These are phyloP conservation scores for Pangasianodon gigas DNA, from an alignment of 2,113 vertebrate species.

Conservation along the genomic window DNA sequence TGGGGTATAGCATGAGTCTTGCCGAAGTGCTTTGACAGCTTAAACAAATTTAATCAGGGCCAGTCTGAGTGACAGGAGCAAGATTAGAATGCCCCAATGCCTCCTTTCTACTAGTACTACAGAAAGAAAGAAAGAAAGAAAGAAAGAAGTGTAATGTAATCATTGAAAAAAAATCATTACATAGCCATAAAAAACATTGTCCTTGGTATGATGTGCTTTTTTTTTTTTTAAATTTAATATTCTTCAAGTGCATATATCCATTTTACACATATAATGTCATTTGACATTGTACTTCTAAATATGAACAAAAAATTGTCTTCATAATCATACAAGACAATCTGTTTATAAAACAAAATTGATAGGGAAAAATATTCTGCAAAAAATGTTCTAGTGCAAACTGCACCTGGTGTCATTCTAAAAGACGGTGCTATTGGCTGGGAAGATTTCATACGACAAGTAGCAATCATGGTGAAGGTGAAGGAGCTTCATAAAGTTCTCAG, in stretches of 20 bases:
- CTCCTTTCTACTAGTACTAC: conserved; percentile 66
- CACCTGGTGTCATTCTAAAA: background rate
- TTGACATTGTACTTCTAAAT: background rate
- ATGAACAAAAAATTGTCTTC: too few relatives aligned
- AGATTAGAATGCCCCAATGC: conserved; percentile 68
- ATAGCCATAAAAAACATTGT: too few relatives aligned
- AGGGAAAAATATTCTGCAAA: background rate
- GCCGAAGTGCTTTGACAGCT: conserved; percentile 69
- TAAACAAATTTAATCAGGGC: conserved; percentile 73
- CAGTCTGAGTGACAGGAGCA: conserved; percentile 68
- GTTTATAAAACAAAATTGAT: background rate
- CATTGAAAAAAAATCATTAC: too few relatives aligned
- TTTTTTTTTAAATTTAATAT: too few relatives aligned
- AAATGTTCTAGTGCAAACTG: background rate
- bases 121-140: background rate
- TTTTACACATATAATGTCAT: background rate
- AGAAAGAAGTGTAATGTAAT: background rate
- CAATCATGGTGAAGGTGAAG: background rate
- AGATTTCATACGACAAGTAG: too few relatives aligned
- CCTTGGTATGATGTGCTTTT: too few relatives aligned
- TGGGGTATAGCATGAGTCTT: background rate
- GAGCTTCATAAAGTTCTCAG: background rate
- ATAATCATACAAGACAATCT: background rate
- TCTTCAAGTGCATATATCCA: too few relatives aligned
- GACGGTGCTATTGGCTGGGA: too few relatives aligned